Base-by-base conservation (phyloP, 2,888 invertebrate species). In the Venusia cambrica region DNA sequence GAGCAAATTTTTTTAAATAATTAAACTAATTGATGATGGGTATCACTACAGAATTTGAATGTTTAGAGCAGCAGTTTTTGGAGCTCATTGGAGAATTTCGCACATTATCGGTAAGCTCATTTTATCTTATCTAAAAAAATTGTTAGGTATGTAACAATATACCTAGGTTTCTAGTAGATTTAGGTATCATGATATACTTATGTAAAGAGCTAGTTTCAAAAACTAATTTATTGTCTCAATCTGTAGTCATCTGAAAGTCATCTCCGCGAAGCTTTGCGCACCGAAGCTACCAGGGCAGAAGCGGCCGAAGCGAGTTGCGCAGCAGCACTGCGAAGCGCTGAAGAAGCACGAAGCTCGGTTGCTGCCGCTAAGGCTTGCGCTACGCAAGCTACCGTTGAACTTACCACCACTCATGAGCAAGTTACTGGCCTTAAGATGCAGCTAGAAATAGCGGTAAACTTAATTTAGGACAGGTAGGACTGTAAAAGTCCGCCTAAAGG, bases 71-170 rank as follows among this genome's bases (percentile, higher is more conserved):
- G 40, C 73, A 79, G 44, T 71, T 83, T 52, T 51, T 74, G 16
- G 76, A 81, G 35, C 56, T 83, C 14, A 55, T 83, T 35, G 71
- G 72, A 11, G 79, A 81, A 54, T 72, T 77, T 53, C 68, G 75
- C 22, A 62, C 68, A 26, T 34, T 78, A 11, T 59, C 59, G 6
- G 85, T 85, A 59, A 66, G 77, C 61, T 32, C n/a, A n/a, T n/a
- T n/a, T n/a, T n/a, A n/a, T n/a, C n/a, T n/a, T n/a, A n/a, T n/a
- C n/a, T n/a, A n/a, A n/a, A n/a, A n/a, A n/a, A n/a, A n/a, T n/a
- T n/a, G n/a, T n/a, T n/a, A n/a, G n/a, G n/a, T n/a, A n/a, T n/a
- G n/a, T n/a, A n/a, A n/a, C n/a, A n/a, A n/a, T n/a, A n/a, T n/a
- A n/a, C n/a, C n/a, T n/a, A n/a, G n/a, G n/a, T n/a, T n/a, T n/a